phyloP scores from a whole-genome alignment of 1,140 invertebrate genomes.

The Macrotrachela quadricornifera region DNA sequence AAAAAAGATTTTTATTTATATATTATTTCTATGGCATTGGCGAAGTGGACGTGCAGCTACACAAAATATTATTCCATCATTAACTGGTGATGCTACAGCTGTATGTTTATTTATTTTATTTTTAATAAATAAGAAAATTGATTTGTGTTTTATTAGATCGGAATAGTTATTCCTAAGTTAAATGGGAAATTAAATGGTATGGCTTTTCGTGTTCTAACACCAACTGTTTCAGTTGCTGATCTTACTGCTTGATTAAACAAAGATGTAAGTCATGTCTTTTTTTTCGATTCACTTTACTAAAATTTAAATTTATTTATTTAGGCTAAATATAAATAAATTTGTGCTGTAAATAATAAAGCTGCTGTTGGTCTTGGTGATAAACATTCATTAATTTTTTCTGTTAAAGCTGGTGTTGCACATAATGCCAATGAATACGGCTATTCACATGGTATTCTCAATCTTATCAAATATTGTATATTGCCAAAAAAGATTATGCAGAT shows the following conservation, averaged over 20 bases:
- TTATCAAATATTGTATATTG: slow-evolving; percentile 71
- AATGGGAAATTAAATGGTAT: slow-evolving; percentile 61
- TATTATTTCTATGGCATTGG: slow-evolving; percentile 41
- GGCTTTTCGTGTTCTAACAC: slow-evolving; percentile 88
- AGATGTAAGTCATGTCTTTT: slow-evolving; percentile 1
- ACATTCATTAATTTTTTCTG: slow-evolving; percentile 75
- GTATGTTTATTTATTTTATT: slow-evolving; percentile 17
- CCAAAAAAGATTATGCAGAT: neutral
- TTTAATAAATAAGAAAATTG: no score
- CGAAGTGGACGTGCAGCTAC: slow-evolving; percentile 81
- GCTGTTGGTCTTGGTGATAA: slow-evolving; percentile 52
- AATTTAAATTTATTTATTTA: no score
- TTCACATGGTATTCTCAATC: slow-evolving; percentile 67
- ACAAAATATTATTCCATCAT: slow-evolving; percentile 89
- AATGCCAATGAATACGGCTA: slow-evolving; percentile 79
- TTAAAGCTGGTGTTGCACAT: slow-evolving; percentile 58
- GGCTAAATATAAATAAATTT: slow-evolving; percentile 65
- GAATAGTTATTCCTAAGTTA: slow-evolving; percentile 27
- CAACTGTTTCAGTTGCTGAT: slow-evolving; percentile 94
- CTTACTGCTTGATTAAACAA: slow-evolving; percentile 44
- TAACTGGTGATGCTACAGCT: slow-evolving; percentile 92
- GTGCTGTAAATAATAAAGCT: slow-evolving; percentile 61
- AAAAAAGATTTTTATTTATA: no score
- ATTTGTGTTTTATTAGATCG: slow-evolving; percentile 24
- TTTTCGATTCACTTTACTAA: no score